Evolutionary conservation across 2,888 invertebrate genomes (phyloP).

Genomic region (Calliopum simillimum): DNA sequence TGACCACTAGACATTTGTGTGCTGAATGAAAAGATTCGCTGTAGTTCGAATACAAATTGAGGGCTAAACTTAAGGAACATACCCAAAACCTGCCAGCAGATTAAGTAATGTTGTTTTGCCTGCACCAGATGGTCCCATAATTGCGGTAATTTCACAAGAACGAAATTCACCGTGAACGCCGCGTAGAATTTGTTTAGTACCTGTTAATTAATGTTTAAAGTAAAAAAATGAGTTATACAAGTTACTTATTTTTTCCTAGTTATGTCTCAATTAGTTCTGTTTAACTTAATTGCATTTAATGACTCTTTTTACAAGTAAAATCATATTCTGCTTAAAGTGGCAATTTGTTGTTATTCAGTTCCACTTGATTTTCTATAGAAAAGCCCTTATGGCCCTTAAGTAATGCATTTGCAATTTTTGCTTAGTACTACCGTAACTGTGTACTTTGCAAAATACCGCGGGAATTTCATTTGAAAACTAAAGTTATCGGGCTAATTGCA

Average conservation of each 20-base stretch:
- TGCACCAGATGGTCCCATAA: conserved; percentile 93
- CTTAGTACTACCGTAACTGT: neutral
- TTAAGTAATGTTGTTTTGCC: conserved; percentile 93
- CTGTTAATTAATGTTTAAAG: conserved; percentile 66
- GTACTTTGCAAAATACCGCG: too few relatives aligned
- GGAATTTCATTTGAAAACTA: too few relatives aligned
- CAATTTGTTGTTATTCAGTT: neutral
- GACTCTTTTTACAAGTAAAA: neutral
- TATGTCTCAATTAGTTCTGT: conserved; percentile 13
- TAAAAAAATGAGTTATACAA: neutral
- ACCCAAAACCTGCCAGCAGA: conserved; percentile 93
- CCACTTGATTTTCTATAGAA: neutral
- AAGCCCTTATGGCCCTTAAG: neutral
- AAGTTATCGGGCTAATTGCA: conserved; percentile 1
- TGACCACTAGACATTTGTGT: conserved; percentile 75
- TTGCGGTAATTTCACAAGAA: conserved; percentile 89
- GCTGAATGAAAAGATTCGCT: conserved; percentile 66
- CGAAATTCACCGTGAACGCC: conserved; percentile 85
- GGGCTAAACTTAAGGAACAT: conserved; percentile 54
- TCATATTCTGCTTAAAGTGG: neutral
- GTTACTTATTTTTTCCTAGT: neutral
- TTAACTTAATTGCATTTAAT: conserved; percentile 12
- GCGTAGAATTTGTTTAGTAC: conserved; percentile 81
- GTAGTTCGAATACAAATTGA: neutral
- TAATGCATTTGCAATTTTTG: neutral